Conservation (phyloP, 2,888 invertebrate species). For the Brenthis hecate region DNA sequence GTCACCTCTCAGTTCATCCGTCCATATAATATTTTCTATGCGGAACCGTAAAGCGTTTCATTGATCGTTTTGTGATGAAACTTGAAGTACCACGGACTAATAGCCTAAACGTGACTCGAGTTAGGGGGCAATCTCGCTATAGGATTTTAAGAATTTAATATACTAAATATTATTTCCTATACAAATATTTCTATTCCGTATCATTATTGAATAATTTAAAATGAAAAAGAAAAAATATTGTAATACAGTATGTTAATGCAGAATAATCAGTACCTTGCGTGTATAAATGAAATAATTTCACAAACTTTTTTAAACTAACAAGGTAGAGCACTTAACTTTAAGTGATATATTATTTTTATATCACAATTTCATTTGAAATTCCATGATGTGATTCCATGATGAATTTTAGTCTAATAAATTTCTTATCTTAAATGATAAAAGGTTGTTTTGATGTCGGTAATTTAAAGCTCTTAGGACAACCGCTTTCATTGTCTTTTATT, state of each 20-base stretch:
- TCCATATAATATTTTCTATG: slow-evolving; percentile 68
- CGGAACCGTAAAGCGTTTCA: slow-evolving; percentile 61
- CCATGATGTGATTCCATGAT: background rate
- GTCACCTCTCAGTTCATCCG: slow-evolving; percentile 32
- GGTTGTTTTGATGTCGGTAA: slow-evolving; percentile 76
- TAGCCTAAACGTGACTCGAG: slow-evolving; percentile 75
- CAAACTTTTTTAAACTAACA: slow-evolving; percentile 14
- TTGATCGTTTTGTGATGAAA: slow-evolving; percentile 75
- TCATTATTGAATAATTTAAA: background rate
- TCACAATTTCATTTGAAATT: slow-evolving; percentile 4
- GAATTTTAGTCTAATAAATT: slow-evolving; percentile 50
- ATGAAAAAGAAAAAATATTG: slow-evolving; percentile 28
- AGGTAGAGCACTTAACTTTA: slow-evolving; percentile 19
- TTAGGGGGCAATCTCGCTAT: slow-evolving; percentile 65
- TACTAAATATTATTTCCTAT: slow-evolving; percentile 58
- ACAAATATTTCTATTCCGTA: background rate
- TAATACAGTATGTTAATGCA: slow-evolving; percentile 16
- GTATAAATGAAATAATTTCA: slow-evolving; percentile 22
- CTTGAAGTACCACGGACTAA: slow-evolving; percentile 76
- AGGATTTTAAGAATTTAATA: slow-evolving; percentile 71
- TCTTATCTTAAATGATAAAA: slow-evolving; percentile 74
- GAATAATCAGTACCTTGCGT: slow-evolving; percentile 19
- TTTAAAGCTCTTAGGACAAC: slow-evolving; percentile 65
- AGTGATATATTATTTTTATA: slow-evolving; percentile 11
- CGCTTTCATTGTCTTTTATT: slow-evolving; percentile 64